Conservation (phyloP, 2,113 vertebrate genomes). For the Emydura subglobosa region DNA sequence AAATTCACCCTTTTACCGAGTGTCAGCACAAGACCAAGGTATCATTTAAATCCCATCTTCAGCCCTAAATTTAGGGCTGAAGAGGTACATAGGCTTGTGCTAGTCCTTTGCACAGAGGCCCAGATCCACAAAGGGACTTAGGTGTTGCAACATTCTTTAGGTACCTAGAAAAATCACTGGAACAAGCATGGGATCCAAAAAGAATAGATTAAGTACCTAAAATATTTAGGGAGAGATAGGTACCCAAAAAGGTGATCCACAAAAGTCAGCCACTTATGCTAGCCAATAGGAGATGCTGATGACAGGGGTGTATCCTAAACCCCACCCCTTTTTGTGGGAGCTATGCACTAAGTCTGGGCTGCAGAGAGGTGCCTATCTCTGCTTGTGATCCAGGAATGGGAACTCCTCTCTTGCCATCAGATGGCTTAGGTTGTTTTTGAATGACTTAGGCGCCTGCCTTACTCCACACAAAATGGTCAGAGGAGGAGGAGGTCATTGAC, state of each 20-base stretch:
- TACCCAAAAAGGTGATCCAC: not conserved
- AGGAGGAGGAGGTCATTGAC: not conserved
- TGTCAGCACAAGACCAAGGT: not conserved
- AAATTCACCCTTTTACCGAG: not conserved
- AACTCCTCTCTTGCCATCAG: not conserved
- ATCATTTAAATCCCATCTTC: not conserved
- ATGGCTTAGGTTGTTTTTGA: not conserved
- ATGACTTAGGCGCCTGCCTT: not conserved
- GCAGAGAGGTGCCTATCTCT: not conserved
- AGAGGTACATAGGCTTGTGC: not conserved
- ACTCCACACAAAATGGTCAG: not conserved
- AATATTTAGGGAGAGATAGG: not conserved
- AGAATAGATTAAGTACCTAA: not conserved
- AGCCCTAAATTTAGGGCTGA: accelerated
- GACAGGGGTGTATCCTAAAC: not conserved
- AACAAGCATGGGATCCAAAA: not conserved
- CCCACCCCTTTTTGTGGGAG: not conserved
- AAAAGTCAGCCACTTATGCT: not conserved
- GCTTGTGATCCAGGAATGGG: not conserved
- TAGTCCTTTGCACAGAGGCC: not conserved
- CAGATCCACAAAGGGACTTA: not conserved
- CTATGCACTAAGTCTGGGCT: not conserved
- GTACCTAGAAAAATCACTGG: not conserved
- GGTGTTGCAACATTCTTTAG: not conserved
- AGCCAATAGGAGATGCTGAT: not conserved